Base-by-base conservation (phyloP, 2,113 vertebrate genomes). In the Jacana jacana region DNA sequence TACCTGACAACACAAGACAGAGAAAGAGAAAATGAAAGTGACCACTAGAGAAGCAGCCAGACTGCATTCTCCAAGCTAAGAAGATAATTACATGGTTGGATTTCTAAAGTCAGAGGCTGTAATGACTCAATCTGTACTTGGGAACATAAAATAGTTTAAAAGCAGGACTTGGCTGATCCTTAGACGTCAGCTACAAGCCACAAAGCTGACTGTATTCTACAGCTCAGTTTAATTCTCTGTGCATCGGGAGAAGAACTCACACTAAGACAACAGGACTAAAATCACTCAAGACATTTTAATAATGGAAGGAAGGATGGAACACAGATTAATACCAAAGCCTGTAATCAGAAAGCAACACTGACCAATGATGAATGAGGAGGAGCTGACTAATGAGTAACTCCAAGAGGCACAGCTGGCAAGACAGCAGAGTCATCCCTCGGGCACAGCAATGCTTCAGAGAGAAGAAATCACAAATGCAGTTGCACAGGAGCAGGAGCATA, bases 21-120 rank as follows among this genome's bases (percentile, higher is more conserved):
- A 89, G 88, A 91, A 94, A 94, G 33, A 81, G 93, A 94, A 97
- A 96, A 93, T 40, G 93, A 92, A 97, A 95, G 91, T 49, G 58
- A 76, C 22, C 58, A 46, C 37, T 81, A n/a, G 33, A 60, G 30
- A 78, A 89, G 65, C 73, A 81, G 52, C n/a, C 54, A 72, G 44
- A 64, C 71, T 82, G 57, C 35, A n/a, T 27, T 82, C 40, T 58
- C 61, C 73, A 60, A 57, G 57, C 39, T 87, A 57, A 28, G 83
- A 60, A 40, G 39, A 39, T 6, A 48, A 68, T 64, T 48, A 37
- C 69, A 44, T 13, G 8, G 46, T 72, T 83, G 52, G 27, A 48
- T 66, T 64, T 52, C 75, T 40, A 3, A 76, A 76, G 57, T 48
- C 30, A 63, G 55, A 55, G 77, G 19, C 93, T 86, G 28, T 35